phyloP scores from a whole-genome alignment of 53 echinoderm and acorn worm species.

The Glandiceps talaboti region DNA sequence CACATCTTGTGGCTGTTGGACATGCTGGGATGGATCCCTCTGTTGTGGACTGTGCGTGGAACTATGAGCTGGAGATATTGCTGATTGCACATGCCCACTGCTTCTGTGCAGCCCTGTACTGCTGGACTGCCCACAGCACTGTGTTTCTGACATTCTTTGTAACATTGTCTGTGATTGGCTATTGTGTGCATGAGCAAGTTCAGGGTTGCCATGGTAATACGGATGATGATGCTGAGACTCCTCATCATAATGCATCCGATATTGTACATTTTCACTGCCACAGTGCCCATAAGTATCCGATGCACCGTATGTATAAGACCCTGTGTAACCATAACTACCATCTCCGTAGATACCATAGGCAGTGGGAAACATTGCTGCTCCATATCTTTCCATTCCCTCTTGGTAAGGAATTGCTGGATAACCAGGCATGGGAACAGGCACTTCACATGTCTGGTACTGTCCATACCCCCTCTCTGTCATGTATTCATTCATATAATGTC shows the following conservation, averaged over 20 bases:
- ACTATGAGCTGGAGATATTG: neutral
- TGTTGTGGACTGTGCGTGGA: neutral
- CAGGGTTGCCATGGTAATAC: conserved; percentile 17
- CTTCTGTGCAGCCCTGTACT: neutral
- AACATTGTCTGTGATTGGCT: conserved; percentile 38
- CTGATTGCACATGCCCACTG: conserved; percentile 14
- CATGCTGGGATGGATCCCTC: neutral
- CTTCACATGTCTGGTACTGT: conserved; percentile 79
- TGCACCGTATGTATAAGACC: conserved; percentile 54
- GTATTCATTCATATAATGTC: conserved; percentile 36
- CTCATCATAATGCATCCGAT: conserved; percentile 82
- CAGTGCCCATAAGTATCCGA: conserved; percentile 86
- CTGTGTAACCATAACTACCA: conserved; percentile 41
- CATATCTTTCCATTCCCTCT: conserved; percentile 85
- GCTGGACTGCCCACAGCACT: neutral
- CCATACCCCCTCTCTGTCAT: conserved; percentile 50
- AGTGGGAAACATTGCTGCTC: conserved; percentile 73
- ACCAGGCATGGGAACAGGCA: conserved; percentile 62
- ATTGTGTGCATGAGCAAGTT: conserved; percentile 2
- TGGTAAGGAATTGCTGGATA: conserved; percentile 69
- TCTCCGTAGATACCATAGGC: conserved; percentile 79
- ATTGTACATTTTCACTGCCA: conserved; percentile 70
- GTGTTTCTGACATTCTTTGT: conserved; percentile 14
- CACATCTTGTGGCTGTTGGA: neutral
- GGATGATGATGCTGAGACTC: conserved; percentile 27